A percentile compares a stretch with the other conserved stretches of the same genome.
Conservation (phyloP, 2,797 vertebrate species). For the Lithobates sylvaticus region DNA sequence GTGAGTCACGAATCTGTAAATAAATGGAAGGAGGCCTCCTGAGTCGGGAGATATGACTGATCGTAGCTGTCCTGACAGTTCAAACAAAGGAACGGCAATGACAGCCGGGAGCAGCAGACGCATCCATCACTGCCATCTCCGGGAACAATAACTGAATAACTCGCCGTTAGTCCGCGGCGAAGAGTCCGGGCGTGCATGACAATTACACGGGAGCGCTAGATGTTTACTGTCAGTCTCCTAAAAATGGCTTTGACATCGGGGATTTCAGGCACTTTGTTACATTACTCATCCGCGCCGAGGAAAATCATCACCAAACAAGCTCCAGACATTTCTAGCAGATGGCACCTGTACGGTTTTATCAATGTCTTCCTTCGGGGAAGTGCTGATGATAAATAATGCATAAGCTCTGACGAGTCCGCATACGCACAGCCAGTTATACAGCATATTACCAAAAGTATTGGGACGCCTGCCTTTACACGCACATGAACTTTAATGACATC, state of each 20-base stretch:
- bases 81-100: conserved; percentile 32
- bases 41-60: conserved; percentile 43
- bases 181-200: neutral
- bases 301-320: neutral
- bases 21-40: conserved; percentile 23
- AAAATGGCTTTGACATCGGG: neutral
- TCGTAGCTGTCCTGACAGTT: conserved; percentile 28
- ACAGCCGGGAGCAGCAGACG: neutral
- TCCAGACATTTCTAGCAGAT: neutral
- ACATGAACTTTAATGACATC: too few species aligned
- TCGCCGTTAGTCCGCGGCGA: neutral
- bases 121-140: conserved; percentile 37
- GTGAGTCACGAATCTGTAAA: conserved; percentile 38
- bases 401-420: neutral
- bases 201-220: neutral
- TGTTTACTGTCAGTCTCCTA: neutral
- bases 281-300: neutral
- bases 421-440: neutral
- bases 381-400: neutral
- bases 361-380: neutral
- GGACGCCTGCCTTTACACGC: too few species aligned
- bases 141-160: conserved; percentile 30
- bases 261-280: neutral
- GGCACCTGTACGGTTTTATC: neutral
- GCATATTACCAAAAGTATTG: too few species aligned